Conservation (phyloP, 2,888 invertebrate genomes). For the Parelbella ahira region DNA sequence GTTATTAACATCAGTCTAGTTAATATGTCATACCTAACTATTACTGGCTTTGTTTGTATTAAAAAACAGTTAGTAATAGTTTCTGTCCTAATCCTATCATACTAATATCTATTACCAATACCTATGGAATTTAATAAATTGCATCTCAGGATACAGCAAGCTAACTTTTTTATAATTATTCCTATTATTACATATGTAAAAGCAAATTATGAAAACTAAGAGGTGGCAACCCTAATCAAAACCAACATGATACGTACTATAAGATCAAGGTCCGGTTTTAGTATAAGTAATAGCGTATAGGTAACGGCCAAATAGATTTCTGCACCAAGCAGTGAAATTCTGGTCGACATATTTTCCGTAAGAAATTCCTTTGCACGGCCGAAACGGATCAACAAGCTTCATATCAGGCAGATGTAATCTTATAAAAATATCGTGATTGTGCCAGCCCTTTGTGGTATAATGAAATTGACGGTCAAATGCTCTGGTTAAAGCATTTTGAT, state of each 20-base stretch:
- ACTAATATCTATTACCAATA: too few species aligned
- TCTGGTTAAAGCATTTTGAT: slow-evolving; percentile 1
- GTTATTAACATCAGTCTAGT: too few species aligned
- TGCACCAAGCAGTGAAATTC: slow-evolving; percentile 22
- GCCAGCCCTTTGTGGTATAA: slow-evolving; percentile 17
- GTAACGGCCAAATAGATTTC: slow-evolving; percentile 28
- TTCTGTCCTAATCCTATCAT: too few species aligned
- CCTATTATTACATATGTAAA: too few species aligned
- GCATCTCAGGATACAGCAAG: too few species aligned
- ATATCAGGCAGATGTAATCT: slow-evolving; percentile 17
- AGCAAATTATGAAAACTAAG: too few species aligned
- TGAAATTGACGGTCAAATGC: slow-evolving; percentile 15
- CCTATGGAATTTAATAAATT: too few species aligned
- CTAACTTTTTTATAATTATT: too few species aligned
- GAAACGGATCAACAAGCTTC: slow-evolving; percentile 11
- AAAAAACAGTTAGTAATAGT: too few species aligned
- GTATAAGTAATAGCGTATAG: neutral
- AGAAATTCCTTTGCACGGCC: slow-evolving; percentile 11
- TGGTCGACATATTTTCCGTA: slow-evolving; percentile 20
- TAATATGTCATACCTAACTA: too few species aligned
- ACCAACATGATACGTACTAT: neutral
- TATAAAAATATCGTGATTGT: slow-evolving; percentile 15
- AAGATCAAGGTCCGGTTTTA: neutral
- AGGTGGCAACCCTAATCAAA: neutral
- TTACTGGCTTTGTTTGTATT: too few species aligned